These are phyloP conservation scores for Drosophila pruinosa DNA, from an alignment of 1,140 invertebrate species.

Conservation along the genomic window DNA sequence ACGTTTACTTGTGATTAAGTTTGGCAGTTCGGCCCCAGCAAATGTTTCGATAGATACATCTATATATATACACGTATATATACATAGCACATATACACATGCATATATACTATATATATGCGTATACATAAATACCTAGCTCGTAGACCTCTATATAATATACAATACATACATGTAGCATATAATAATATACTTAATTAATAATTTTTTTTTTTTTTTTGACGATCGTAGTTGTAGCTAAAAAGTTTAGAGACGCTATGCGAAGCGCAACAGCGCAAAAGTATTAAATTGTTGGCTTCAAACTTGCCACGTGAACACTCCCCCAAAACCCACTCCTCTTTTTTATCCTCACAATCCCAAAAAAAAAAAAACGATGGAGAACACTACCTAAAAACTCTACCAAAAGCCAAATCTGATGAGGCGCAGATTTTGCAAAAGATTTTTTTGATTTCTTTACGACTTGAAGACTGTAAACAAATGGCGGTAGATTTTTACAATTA, in stretches of 20 bases:
- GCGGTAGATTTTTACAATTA: constrained; percentile 57
- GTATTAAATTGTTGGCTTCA: constrained; percentile 64
- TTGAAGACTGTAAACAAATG: constrained; percentile 75
- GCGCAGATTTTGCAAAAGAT: constrained; percentile 60
- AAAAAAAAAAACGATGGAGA: constrained; percentile 12
- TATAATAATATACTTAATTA: constrained; percentile 7
- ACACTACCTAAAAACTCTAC: constrained; percentile 58
- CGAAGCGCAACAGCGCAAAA: constrained; percentile 58
- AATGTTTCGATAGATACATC: constrained; percentile 20
- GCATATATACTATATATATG: too few relatives aligned
- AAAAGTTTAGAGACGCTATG: constrained; percentile 78
- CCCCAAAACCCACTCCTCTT: constrained; percentile 6
- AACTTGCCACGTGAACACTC: constrained; percentile 21
- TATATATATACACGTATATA: constrained; percentile 21
- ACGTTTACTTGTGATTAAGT: constrained; percentile 79
- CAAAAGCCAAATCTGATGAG: constrained; percentile 63
- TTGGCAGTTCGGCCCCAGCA: constrained; percentile 48
- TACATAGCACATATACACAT: constrained; percentile 7
- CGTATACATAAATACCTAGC: constrained; percentile 28
- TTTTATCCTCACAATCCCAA: background rate
- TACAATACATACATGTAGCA: constrained; percentile 27
- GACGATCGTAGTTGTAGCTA: constrained; percentile 57
- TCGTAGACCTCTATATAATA: constrained; percentile 9
- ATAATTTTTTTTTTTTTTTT: constrained; percentile 35
- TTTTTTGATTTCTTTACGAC: constrained; percentile 70